Percentiles rank a stretch among this genome's conserved stretches.
These are phyloP conservation scores for Pocillopora grandis DNA, from an alignment of 92 coral and sea anemone genomes.

Conservation along the genomic window DNA sequence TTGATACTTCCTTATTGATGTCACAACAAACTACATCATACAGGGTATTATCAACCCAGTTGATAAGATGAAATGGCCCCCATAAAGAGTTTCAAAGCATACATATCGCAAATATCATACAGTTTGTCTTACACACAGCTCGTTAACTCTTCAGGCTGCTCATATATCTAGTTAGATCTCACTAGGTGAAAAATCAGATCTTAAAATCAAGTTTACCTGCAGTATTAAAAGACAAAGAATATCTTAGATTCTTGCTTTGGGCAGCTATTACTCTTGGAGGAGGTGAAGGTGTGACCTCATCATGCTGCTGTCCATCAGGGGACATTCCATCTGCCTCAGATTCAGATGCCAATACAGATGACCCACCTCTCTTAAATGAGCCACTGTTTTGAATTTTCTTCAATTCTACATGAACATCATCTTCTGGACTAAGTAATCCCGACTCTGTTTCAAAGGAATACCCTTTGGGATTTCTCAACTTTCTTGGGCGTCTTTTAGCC, in stretches of 20 bases:
- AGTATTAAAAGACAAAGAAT: conserved; percentile 27
- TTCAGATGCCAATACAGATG: not conserved
- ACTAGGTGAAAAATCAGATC: too few species aligned
- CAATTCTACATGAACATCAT: conserved; percentile 8
- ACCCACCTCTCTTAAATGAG: conserved; percentile 8
- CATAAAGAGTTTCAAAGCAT: too few species aligned
- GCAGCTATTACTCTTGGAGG: not conserved
- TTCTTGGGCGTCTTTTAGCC: conserved; percentile 14
- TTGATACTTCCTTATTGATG: too few species aligned
- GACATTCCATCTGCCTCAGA: not conserved
- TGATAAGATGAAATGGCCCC: too few species aligned
- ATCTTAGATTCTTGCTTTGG: not conserved
- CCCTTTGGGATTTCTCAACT: conserved; percentile 5
- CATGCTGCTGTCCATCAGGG: conserved; percentile 6
- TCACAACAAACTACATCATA: too few species aligned
- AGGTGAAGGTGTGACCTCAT: not conserved
- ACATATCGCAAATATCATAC: too few species aligned
- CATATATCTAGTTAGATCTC: too few species aligned
- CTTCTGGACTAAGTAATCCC: conserved; percentile 37
- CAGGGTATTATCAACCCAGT: too few species aligned
- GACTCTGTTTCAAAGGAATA: conserved; percentile 32
- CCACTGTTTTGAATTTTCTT: conserved; percentile 19
- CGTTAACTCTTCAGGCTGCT: too few species aligned
- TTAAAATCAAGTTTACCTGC: not conserved
- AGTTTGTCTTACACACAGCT: too few species aligned